Conservation (phyloP, 2,113 vertebrate species). For the Pristiophorus japonicus region DNA sequence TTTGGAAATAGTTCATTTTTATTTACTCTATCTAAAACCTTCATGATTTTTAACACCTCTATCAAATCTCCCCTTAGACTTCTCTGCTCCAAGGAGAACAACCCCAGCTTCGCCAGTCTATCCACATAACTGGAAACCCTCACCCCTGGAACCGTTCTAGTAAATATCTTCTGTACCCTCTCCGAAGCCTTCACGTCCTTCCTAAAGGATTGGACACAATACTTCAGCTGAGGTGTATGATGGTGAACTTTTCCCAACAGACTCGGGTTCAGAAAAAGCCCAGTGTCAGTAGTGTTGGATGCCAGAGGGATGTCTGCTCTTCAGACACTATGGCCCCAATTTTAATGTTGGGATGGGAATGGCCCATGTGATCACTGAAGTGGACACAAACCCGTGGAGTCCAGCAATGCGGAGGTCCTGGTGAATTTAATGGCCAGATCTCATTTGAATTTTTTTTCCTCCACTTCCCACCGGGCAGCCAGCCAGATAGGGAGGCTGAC, state of each 20-base stretch:
- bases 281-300: neutral
- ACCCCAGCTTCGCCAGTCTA: neutral
- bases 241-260: neutral
- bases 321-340: neutral
- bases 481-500: neutral
- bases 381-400: too few species aligned
- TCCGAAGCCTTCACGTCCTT: neutral
- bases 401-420: neutral
- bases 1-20: neutral
- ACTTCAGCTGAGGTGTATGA: neutral
- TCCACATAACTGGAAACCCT: neutral
- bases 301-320: neutral
- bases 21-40: neutral
- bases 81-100: neutral
- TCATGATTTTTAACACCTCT: neutral
- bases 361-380: too few species aligned
- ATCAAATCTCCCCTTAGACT: neutral
- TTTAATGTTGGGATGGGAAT: neutral
- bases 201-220: neutral
- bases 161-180: neutral
- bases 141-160: neutral
- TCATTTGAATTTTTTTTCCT: neutral
- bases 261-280: neutral
- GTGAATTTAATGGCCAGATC: neutral
- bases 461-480: too few species aligned